phyloP scores from a whole-genome alignment of 2,888 invertebrate genomes.

The Synergus gifuensis region DNA sequence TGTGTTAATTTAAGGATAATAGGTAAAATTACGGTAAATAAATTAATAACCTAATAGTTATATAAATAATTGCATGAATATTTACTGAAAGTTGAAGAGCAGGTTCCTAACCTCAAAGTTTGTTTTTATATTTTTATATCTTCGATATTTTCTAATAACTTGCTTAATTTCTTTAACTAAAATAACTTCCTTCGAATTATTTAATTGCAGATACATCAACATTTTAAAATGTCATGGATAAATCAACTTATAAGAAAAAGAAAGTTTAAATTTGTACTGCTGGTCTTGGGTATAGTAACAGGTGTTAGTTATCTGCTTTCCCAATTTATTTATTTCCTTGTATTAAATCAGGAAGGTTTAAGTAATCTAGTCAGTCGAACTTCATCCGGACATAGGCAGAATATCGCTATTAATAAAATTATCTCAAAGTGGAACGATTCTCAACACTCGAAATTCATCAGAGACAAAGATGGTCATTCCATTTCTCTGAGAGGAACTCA shows the following conservation, averaged over 20 bases:
- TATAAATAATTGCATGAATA: not conserved
- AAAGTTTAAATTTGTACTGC: not conserved
- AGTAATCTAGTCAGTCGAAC: conserved; percentile 24
- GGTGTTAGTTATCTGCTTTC: conserved; percentile 12
- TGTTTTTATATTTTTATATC: not conserved
- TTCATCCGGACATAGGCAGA: conserved; percentile 47
- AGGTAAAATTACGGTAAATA: not conserved
- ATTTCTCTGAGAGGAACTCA: conserved; percentile 75
- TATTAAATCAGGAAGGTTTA: not conserved
- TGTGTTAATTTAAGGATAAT: not conserved
- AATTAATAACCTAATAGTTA: not conserved
- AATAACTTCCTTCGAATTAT: not conserved
- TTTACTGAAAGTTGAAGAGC: not conserved
- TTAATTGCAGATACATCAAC: not conserved
- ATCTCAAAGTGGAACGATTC: conserved; percentile 60
- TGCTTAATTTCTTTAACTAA: not conserved
- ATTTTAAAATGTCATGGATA: not conserved
- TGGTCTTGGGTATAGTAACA: not conserved
- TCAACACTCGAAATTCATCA: conserved; percentile 60
- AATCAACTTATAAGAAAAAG: not conserved
- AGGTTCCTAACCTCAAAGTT: not conserved
- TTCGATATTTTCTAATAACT: too few species aligned
- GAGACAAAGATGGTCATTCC: conserved; percentile 57
- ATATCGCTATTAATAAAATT: conserved; percentile 45
- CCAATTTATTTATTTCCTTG: conserved; percentile 12